Evolutionary conservation across 2,113 vertebrate genomes (phyloP).

Genomic region (Hippolais icterina): DNA sequence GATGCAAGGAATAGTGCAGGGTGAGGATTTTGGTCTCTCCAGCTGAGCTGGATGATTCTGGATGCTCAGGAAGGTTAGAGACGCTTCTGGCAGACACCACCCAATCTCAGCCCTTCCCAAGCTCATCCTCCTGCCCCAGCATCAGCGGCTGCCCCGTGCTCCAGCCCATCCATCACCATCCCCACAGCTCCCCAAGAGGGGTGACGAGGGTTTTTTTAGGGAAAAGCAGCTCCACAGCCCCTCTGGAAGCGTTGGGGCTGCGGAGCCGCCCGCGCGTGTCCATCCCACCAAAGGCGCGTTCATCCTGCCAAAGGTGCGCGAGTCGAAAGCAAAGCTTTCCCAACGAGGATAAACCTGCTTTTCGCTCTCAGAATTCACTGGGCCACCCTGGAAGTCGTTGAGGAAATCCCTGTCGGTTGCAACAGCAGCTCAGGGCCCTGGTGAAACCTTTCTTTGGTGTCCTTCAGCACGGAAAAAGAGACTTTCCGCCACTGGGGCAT

Average conservation of each 20-base stretch:
- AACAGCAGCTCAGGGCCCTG: slow-evolving; percentile 38
- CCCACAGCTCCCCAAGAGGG: neutral
- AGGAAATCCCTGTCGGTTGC: neutral
- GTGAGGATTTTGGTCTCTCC: neutral
- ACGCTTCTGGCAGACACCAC: neutral
- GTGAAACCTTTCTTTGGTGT: neutral
- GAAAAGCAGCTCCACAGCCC: neutral
- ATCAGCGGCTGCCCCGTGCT: neutral
- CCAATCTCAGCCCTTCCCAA: neutral
- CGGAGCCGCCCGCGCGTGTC: neutral
- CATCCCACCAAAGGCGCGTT: neutral
- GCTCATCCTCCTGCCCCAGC: neutral
- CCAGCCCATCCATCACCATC: neutral
- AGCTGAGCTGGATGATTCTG: neutral
- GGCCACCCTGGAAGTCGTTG: neutral
- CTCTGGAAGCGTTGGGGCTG: neutral
- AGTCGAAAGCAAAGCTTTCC: neutral
- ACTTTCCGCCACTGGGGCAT: neutral
- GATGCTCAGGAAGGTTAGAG: neutral
- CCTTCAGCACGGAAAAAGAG: slow-evolving; percentile 42
- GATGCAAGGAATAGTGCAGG: neutral
- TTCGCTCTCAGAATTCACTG: slow-evolving; percentile 7
- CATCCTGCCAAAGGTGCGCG: neutral
- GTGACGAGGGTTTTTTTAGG: neutral
- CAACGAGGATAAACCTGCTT: neutral